Conservation (phyloP, 2,113 vertebrate genomes). For the Psettodes erumei region DNA sequence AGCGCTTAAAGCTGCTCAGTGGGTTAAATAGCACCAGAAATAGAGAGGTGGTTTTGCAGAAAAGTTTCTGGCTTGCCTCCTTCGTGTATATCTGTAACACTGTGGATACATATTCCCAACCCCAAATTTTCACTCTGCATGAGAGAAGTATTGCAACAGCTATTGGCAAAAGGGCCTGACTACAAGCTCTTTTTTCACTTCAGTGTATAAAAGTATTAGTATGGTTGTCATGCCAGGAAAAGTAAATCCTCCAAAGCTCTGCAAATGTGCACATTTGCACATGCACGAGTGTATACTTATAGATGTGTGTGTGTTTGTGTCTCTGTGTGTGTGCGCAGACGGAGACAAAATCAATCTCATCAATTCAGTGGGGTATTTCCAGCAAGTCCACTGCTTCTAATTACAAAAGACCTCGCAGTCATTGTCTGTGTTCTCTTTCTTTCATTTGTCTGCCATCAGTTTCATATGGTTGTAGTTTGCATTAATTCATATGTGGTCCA, state of each 20-base stretch:
- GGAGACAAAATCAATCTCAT: constrained; percentile 77
- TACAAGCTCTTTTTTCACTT: constrained; percentile 65
- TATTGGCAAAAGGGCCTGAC: constrained; percentile 67
- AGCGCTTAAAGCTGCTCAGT: constrained; percentile 35
- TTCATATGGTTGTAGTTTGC: constrained; percentile 80
- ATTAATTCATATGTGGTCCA: constrained; percentile 76
- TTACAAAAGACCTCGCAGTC: constrained; percentile 79
- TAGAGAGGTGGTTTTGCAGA: constrained; percentile 43
- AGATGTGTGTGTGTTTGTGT: constrained; percentile 49
- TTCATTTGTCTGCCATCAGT: constrained; percentile 67
- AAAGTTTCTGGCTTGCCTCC: constrained; percentile 44
- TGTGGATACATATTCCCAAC: constrained; percentile 53
- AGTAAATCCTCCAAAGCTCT: constrained; percentile 66
- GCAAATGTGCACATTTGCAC: constrained; percentile 19
- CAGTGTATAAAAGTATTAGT: constrained; percentile 73
- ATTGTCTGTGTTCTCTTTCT: constrained; percentile 73
- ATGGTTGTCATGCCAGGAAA: constrained; percentile 71
- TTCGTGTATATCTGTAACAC: constrained; percentile 59
- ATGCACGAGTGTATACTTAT: constrained; percentile 30
- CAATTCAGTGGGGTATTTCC: constrained; percentile 77
- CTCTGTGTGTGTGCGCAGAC: constrained; percentile 52
- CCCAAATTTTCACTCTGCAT: constrained; percentile 60
- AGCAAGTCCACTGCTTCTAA: constrained; percentile 72
- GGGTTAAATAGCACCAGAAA: constrained; percentile 27
- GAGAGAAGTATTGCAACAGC: constrained; percentile 72